Evolutionary conservation across 2,113 vertebrate species (phyloP).

Genomic region (Excalfactoria chinensis): DNA sequence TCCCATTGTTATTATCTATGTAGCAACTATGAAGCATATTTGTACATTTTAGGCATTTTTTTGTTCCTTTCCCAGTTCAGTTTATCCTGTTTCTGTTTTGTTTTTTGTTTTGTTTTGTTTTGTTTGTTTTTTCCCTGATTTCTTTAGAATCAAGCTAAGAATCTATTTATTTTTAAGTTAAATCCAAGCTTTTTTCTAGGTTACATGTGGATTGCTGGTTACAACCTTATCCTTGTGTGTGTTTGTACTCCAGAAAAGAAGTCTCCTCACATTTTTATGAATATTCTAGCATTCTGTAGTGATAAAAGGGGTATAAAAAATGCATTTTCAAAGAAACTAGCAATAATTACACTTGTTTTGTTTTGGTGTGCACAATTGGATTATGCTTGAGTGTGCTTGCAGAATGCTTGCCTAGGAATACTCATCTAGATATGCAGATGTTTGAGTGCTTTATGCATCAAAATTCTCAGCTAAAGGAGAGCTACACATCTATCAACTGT

Average conservation of each 20-base stretch:
- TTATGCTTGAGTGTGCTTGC: background rate
- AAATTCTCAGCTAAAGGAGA: background rate
- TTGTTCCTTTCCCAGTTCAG: background rate
- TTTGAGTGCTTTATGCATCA: background rate
- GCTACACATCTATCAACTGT: background rate
- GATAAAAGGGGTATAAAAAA: background rate
- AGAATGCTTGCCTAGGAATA: background rate
- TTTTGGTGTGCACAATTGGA: background rate
- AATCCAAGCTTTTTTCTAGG: background rate
- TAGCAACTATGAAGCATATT: background rate
- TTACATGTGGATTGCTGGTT: background rate
- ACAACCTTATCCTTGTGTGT: background rate
- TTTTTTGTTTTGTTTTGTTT: background rate
- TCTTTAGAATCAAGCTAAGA: background rate
- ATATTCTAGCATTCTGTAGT: background rate
- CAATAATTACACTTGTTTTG: background rate
- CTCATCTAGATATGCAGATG: background rate
- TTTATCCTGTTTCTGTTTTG: background rate
- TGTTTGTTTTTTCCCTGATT: background rate
- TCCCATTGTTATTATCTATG: background rate
- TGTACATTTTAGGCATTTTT: background rate
- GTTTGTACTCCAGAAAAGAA: background rate
- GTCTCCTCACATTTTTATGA: background rate
- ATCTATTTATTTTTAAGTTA: background rate
- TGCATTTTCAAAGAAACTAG: background rate